These are phyloP conservation scores for Tanytarsus gracilentus DNA, from an alignment of 2,888 invertebrate genomes.

Conservation along the genomic window DNA sequence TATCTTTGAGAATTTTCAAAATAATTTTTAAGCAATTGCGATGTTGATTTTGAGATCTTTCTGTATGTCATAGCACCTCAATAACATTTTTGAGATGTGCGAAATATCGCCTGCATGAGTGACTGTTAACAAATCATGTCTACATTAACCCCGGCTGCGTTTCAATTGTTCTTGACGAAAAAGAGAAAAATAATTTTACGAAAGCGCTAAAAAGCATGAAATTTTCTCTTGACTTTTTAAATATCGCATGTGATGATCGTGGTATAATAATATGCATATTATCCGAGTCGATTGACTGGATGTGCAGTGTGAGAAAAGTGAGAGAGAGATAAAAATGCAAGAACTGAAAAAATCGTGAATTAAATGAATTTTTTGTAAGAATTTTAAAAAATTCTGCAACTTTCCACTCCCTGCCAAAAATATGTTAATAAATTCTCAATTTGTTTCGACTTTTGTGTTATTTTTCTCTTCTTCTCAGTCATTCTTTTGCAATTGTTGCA, in stretches of 20 bases:
- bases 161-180: slow-evolving; percentile 16
- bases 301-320: no score
- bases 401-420: not conserved
- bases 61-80: no score
- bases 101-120: no score
- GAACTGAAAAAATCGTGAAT: not conserved
- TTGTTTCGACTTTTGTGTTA: slow-evolving; percentile 17
- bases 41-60: no score
- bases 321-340: no score
- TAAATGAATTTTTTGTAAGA: not conserved
- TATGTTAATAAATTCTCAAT: slow-evolving; percentile 26
- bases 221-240: slow-evolving; percentile 13
- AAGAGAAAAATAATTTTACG: no score
- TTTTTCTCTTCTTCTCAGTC: not conserved
- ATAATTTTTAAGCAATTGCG: no score
- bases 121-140: not conserved
- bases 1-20: no score
- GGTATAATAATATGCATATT: slow-evolving; percentile 9
- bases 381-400: not conserved
- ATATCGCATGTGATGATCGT: slow-evolving; percentile 12
- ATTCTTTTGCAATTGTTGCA: slow-evolving; percentile 3
- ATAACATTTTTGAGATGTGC: no score
- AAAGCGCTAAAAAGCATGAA: slow-evolving; percentile 20
- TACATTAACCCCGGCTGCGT: not conserved
- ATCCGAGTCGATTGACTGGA: not conserved